Percentiles rank a stretch among this genome's conserved stretches.
Conservation (phyloP, 2,113 vertebrate genomes). For the Tinamus guttatus region DNA sequence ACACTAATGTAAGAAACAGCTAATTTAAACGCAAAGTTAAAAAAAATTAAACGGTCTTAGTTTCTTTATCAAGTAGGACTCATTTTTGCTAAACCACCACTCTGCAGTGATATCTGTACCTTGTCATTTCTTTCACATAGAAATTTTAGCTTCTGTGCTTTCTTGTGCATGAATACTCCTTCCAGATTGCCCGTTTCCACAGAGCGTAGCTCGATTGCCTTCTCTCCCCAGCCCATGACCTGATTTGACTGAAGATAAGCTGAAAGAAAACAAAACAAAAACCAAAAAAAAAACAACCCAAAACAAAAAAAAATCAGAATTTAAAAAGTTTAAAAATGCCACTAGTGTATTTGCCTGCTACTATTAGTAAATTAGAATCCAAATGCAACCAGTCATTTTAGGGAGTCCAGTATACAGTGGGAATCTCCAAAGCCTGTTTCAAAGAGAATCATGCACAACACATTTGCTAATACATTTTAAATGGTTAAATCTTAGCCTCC, state of each 20-base stretch:
- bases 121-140: slow-evolving; percentile 97
- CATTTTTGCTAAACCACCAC: background rate
- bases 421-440: background rate
- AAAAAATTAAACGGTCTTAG: background rate
- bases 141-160: slow-evolving; percentile 96
- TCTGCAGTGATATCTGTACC: slow-evolving; percentile 73
- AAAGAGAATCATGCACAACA: background rate
- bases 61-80: background rate
- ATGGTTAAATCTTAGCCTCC: background rate
- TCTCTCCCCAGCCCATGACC: slow-evolving; percentile 97
- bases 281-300: background rate
- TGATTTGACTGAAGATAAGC: slow-evolving; percentile 95
- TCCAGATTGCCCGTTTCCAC: slow-evolving; percentile 89
- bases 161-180: slow-evolving; percentile 95
- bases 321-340: background rate
- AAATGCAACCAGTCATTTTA: background rate
- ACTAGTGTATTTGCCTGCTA: background rate
- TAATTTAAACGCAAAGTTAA: background rate
- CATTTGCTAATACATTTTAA: background rate
- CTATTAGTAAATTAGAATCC: background rate
- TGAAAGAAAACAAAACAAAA: slow-evolving; percentile 36
- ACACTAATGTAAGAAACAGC: background rate
- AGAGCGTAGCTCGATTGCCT: slow-evolving; percentile 92
- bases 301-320: background rate
- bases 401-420: background rate